Evolutionary conservation across 2,113 vertebrate genomes (phyloP), one percentile per base, ranked within the genome.

Genomic region (Thryonomys swinderianus): DNA sequence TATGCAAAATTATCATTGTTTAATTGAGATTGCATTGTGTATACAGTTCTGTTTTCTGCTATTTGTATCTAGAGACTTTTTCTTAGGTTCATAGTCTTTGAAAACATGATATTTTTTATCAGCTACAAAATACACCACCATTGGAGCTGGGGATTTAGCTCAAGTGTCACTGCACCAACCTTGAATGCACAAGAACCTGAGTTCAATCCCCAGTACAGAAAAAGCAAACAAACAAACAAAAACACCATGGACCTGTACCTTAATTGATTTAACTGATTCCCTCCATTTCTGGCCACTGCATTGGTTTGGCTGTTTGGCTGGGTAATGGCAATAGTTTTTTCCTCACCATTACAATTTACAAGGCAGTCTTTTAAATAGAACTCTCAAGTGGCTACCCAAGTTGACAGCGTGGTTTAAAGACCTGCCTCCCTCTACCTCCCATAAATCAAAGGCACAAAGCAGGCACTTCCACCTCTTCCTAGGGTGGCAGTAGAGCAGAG

Each of bases 361-460:
- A 92, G 45, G 79, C 25, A 11, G 69, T 85, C 81, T 84, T 32
- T 20, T 55, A 79, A 85, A 85, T 37, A 61, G n/a, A 95, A 71
- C 95, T 82, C 76, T 96, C 95, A 61, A 82, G 85, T 83, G 91
- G 51, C 73, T 96, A 94, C 69, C 91, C 69, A 89, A 94, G 62
- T 78, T 96, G 91, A 96, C 83, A 94, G 80, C n/a, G 3, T 88
- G 62, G 45, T 85, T 61, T 82, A 79, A 94, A 61, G 61, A 91
- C 86, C 81, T 48, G 34, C 21, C 69, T 37, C 71, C 14, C 25
- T 57, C 73, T 8, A 13, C 82, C 32, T 40, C 3, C 27, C 61
- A 80, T 95, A 96, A 96, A 97, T 97, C 95, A 96, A 81, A 96
- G 89, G 79, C 74, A 12, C 61, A 45, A 64, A 25, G 74, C 67